phyloP scores from a whole-genome alignment of 2,888 invertebrate species.

The Conomelus anceps region DNA sequence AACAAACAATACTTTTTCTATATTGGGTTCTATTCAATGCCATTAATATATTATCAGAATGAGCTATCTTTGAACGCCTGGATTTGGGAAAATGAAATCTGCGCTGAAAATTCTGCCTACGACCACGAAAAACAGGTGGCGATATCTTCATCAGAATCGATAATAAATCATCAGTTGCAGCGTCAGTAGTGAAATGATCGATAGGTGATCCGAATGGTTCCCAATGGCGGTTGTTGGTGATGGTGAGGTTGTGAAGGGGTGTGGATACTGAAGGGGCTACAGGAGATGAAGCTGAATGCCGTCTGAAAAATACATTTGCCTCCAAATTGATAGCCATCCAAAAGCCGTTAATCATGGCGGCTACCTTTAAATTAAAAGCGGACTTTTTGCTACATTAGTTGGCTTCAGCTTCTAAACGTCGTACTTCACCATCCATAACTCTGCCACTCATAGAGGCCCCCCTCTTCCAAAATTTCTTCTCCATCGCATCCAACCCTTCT shows the following conservation, averaged over 20 bases:
- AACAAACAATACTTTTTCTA: not conserved
- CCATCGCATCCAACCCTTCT: not conserved
- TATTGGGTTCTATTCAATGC: not conserved
- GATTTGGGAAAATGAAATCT: not conserved
- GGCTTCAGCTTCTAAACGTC: not conserved
- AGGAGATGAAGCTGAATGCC: not conserved
- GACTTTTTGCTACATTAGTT: not conserved
- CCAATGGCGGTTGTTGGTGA: too few relatives aligned
- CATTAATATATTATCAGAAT: not conserved
- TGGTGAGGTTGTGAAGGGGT: not conserved
- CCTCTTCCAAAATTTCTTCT: not conserved
- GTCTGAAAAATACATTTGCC: not conserved
- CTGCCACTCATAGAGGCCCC: not conserved
- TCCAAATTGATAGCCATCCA: constrained; percentile 5
- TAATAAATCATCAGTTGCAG: not conserved
- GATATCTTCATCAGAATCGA: not conserved
- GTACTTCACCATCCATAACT: not conserved
- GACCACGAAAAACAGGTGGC: not conserved
- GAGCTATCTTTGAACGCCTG: not conserved
- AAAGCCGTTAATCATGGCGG: constrained; percentile 8
- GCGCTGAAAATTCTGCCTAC: not conserved
- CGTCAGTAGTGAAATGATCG: not conserved
- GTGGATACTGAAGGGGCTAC: not conserved
- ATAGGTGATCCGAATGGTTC: not conserved
- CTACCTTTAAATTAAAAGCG: not conserved